Percentiles rank a stretch among this genome's conserved stretches.
Conservation (phyloP, 1,140 invertebrate species). For the Listronotus oregonensis region DNA sequence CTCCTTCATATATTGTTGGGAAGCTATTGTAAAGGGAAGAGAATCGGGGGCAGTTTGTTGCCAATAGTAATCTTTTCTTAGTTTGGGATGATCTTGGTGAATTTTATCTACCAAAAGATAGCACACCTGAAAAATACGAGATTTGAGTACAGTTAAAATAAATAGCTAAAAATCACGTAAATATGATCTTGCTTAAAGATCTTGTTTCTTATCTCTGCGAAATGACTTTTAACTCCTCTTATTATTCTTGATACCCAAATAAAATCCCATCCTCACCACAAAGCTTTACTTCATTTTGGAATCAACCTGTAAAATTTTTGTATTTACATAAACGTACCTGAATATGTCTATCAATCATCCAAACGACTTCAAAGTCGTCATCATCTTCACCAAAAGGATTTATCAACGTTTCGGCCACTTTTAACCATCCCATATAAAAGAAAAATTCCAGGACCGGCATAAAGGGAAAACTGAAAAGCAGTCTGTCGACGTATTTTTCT, state of each 20-base stretch:
- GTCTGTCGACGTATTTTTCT: slow-evolving; percentile 53
- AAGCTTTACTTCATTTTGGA: too few relatives aligned
- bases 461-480: slow-evolving; percentile 83
- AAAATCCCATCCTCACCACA: too few relatives aligned
- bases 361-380: slow-evolving; percentile 77
- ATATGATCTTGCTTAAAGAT: too few relatives aligned
- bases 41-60: slow-evolving; percentile 82
- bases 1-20: slow-evolving; percentile 76
- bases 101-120: slow-evolving; percentile 92
- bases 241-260: too few relatives aligned
- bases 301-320: too few relatives aligned
- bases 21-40: slow-evolving; percentile 78
- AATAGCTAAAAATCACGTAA: too few relatives aligned
- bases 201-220: too few relatives aligned
- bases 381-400: slow-evolving; percentile 92
- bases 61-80: slow-evolving; percentile 86
- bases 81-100: slow-evolving; percentile 85
- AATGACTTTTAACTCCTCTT: too few relatives aligned
- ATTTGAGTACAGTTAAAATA: too few relatives aligned
- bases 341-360: slow-evolving; percentile 85
- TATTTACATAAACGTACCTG: too few relatives aligned
- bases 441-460: slow-evolving; percentile 84
- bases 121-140: slow-evolving; percentile 65
- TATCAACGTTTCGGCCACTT: slow-evolving; percentile 82
- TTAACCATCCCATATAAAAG: slow-evolving; percentile 90